These are phyloP conservation scores for Troilus luridus DNA, from an alignment of 2,888 invertebrate genomes.

Conservation along the genomic window DNA sequence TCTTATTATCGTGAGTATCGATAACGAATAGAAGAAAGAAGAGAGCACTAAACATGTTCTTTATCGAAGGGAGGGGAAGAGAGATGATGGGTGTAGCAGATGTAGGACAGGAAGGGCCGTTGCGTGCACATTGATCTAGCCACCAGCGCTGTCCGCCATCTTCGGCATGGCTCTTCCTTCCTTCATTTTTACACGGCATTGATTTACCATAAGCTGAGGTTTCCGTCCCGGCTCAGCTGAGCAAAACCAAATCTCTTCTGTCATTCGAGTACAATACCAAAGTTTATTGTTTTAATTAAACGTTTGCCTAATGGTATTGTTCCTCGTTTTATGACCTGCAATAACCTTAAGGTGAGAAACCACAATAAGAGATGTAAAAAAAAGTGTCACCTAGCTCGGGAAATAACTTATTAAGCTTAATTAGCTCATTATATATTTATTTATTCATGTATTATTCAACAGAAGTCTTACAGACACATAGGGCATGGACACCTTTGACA, in stretches of 20 bases:
- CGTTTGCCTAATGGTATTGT: no score
- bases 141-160: slow-evolving; percentile 28
- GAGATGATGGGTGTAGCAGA: neutral
- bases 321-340: no score
- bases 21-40: neutral
- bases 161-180: slow-evolving; percentile 40
- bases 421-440: no score
- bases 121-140: slow-evolving; percentile 43
- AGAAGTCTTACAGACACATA: no score
- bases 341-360: no score
- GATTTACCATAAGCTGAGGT: slow-evolving; percentile 45
- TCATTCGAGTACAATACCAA: neutral
- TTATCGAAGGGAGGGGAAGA: neutral
- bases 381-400: no score
- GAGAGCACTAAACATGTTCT: neutral
- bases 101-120: slow-evolving; percentile 12
- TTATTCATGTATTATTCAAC: no score
- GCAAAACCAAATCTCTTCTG: neutral
- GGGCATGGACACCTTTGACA: no score
- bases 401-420: no score
- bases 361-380: no score
- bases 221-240: neutral
- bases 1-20: neutral
- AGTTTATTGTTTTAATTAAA: neutral
- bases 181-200: slow-evolving; percentile 57